Percentiles rank a stretch among this genome's conserved stretches.
Conservation (phyloP, 2,888 invertebrate species). For the Aspidapion aeneum region DNA sequence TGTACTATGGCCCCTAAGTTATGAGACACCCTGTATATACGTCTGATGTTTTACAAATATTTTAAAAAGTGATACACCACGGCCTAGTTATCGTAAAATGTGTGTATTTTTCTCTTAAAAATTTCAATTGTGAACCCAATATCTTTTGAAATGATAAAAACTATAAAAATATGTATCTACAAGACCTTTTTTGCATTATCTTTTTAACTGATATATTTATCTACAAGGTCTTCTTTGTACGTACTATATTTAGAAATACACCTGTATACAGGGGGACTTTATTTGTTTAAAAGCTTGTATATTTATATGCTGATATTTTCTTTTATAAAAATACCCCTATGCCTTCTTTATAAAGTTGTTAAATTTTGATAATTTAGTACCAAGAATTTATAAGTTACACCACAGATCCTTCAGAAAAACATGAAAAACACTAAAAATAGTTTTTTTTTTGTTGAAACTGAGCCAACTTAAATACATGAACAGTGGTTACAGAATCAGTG, state of each 20-base stretch:
- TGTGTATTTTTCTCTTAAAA: no score
- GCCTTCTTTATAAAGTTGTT: background rate
- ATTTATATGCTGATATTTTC: background rate
- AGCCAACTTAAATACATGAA: background rate
- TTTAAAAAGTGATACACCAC: no score
- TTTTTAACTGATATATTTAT: background rate
- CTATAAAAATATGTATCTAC: background rate
- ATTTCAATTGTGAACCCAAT: no score
- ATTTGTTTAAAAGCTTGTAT: background rate
- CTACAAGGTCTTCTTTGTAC: background rate
- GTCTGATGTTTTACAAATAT: no score
- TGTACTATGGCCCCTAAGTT: no score
- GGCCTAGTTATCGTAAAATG: no score
- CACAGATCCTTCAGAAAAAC: background rate
- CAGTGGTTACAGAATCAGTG: background rate
- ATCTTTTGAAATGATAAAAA: background rate
- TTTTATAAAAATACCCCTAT: background rate
- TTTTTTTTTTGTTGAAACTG: background rate
- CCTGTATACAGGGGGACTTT: background rate
- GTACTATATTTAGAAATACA: background rate
- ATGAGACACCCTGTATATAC: no score
- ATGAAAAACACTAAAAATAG: background rate
- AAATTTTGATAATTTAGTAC: background rate
- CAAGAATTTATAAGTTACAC: background rate
- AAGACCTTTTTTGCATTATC: background rate